Percentiles rank a stretch among this genome's conserved stretches.
phyloP scores from a whole-genome alignment of 35 echinoderm and acorn worm species.

The Amphiura filiformis region DNA sequence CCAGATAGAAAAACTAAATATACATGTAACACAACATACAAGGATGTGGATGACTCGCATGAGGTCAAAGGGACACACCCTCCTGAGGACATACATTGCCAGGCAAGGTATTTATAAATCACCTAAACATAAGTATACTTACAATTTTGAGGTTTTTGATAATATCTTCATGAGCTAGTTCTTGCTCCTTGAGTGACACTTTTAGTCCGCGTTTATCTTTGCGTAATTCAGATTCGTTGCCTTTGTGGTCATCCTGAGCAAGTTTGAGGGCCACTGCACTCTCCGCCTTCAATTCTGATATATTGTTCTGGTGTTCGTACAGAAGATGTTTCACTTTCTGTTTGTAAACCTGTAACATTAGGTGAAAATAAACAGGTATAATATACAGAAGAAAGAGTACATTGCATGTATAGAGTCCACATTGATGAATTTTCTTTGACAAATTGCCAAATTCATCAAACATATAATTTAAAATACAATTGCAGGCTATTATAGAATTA shows the following conservation, averaged over 20 bases:
- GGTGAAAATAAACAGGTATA: background rate
- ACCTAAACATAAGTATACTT: no score
- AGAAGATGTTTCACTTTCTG: constrained; percentile 99
- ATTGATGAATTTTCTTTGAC: no score
- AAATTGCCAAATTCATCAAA: no score
- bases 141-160: constrained; percentile 99
- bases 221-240: constrained; percentile 65
- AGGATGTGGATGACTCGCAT: no score
- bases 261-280: constrained; percentile 93
- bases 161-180: constrained; percentile 96
- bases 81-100: no score
- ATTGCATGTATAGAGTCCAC: background rate
- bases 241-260: constrained; percentile 87
- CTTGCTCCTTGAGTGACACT: constrained; percentile 87
- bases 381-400: background rate
- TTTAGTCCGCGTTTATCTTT: constrained; percentile 95
- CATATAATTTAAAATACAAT: no score
- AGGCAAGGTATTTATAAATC: no score
- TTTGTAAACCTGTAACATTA: constrained; percentile 83
- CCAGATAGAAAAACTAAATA: no score
- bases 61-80: no score
- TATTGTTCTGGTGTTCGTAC: constrained; percentile 99
- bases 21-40: no score
- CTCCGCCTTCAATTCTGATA: constrained; percentile 98
- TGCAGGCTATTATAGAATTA: no score